phyloP scores from a whole-genome alignment of 2,113 vertebrate species.

The Silurus meridionalis region DNA sequence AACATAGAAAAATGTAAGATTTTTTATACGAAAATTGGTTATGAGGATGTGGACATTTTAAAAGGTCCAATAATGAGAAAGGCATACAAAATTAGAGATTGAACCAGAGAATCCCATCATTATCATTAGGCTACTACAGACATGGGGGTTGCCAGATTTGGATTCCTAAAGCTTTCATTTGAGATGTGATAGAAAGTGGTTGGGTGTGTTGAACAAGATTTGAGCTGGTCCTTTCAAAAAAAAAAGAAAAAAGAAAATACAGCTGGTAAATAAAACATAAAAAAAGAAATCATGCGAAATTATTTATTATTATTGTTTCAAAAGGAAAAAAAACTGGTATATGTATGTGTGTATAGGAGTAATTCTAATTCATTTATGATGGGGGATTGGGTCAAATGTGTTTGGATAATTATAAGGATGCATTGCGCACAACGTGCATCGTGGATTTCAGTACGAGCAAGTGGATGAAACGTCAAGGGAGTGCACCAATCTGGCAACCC shows the following conservation, averaged over 20 bases:
- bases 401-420: background rate
- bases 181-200: background rate
- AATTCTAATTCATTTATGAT: background rate
- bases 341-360: background rate
- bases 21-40: background rate
- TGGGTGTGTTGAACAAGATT: background rate
- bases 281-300: no score
- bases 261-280: no score
- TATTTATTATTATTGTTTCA: no score
- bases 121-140: conserved; percentile 8
- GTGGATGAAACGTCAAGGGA: background rate
- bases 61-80: no score
- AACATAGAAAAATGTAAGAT: background rate
- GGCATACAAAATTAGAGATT: background rate
- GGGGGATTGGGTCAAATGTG: no score
- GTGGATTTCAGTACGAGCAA: background rate
- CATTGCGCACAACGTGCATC: background rate
- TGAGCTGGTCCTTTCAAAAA: background rate
- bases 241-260: no score
- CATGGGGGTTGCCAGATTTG: conserved; percentile 9
- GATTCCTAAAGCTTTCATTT: no score
- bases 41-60: no score
- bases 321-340: background rate
- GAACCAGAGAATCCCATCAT: background rate
- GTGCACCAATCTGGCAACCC: conserved; percentile 13